Conservation (phyloP, 2,797 vertebrate species). For the Balearica regulorum region DNA sequence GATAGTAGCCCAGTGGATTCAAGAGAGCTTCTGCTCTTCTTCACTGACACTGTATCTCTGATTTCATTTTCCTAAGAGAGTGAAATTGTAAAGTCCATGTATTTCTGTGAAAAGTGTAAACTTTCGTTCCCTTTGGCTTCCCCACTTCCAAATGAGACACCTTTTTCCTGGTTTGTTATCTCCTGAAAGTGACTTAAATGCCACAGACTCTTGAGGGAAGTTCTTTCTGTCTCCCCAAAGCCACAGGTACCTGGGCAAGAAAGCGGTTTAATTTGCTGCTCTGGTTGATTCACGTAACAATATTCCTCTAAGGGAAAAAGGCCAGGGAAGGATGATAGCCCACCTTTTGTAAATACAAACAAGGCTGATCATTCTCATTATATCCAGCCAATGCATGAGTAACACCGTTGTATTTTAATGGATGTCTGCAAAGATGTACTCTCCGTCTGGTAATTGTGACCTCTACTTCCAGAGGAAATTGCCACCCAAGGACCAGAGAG, state of each 20-base stretch:
- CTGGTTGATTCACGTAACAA: not conserved
- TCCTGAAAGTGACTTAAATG: not conserved
- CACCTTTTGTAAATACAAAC: not conserved
- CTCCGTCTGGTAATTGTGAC: not conserved
- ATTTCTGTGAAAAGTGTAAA: not conserved
- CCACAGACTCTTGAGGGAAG: not conserved
- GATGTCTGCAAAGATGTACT: not conserved
- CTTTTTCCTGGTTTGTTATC: not conserved
- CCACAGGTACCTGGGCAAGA: not conserved
- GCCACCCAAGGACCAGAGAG: not conserved
- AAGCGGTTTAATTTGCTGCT: not conserved
- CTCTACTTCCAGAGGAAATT: not conserved
- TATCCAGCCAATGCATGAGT: not conserved
- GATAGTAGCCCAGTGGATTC: not conserved
- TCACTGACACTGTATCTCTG: not conserved
- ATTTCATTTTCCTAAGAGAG: not conserved
- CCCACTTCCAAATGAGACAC: not conserved
- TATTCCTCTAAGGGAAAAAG: not conserved
- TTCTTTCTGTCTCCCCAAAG: not conserved
- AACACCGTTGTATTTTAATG: not conserved
- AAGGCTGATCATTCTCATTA: not conserved
- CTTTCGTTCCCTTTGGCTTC: not conserved
- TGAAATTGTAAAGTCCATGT: not conserved
- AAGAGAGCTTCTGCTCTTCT: conserved; percentile 30
- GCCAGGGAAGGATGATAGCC: not conserved